Conservation (phyloP, 2,113 vertebrate genomes). For the Corvus moneduloides region DNA sequence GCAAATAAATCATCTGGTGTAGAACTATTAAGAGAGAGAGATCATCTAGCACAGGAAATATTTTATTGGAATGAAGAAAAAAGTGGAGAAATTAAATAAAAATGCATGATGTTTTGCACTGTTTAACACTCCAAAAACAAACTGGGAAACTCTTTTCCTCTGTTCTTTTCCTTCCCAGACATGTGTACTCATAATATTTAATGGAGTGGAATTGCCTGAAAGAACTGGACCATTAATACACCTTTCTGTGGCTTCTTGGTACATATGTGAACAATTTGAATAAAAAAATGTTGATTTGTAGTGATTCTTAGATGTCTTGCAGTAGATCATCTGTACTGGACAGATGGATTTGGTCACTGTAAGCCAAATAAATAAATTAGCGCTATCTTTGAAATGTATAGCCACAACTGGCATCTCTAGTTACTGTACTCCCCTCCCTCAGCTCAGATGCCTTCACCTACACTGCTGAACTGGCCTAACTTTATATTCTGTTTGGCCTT, state of each 20-base stretch:
- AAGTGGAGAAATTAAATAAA: background rate
- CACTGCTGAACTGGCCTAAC: slow-evolving; percentile 44
- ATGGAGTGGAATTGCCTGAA: slow-evolving; percentile 57
- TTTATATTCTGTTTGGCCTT: slow-evolving; percentile 56
- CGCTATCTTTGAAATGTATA: slow-evolving; percentile 71
- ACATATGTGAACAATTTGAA: slow-evolving; percentile 72
- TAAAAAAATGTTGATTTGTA: background rate
- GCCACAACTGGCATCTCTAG: slow-evolving; percentile 60
- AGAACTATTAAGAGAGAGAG: background rate
- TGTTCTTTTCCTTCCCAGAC: background rate
- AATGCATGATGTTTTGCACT: background rate
- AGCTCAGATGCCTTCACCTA: slow-evolving; percentile 53
- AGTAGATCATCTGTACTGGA: slow-evolving; percentile 54
- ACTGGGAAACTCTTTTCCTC: background rate
- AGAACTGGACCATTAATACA: slow-evolving; percentile 30
- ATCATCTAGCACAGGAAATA: slow-evolving; percentile 4
- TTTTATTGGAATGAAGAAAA: background rate
- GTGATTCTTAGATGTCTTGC: slow-evolving; percentile 29
- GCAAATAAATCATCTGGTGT: background rate
- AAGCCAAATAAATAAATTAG: slow-evolving; percentile 74
- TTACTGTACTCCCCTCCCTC: slow-evolving; percentile 18
- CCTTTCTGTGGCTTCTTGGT: slow-evolving; percentile 45
- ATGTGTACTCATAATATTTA: slow-evolving; percentile 55
- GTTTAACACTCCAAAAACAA: slow-evolving; percentile 39
- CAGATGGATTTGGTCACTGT: slow-evolving; percentile 65